A percentile compares a stretch with the other conserved stretches of the same genome.
Evolutionary conservation across 64 coral and sea anemone genomes (phyloP).

Genomic region (Actinia tenebrosa): DNA sequence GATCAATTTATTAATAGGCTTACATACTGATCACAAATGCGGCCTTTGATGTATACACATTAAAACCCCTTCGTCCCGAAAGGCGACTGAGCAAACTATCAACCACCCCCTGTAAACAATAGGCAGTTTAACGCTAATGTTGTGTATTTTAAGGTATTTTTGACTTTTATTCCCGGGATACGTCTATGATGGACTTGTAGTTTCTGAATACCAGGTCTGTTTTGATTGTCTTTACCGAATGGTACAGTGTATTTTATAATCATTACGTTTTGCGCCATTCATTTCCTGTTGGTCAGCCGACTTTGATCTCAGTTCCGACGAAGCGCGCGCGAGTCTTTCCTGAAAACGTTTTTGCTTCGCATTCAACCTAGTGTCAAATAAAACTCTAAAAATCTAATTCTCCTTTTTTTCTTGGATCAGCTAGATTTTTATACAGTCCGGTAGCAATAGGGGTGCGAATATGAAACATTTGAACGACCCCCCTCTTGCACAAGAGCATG

Average conservation of each 20-base stretch:
- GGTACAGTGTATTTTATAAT: background rate
- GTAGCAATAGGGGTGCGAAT: background rate
- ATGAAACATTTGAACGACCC: background rate
- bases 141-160: background rate
- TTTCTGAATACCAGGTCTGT: background rate
- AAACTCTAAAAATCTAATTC: background rate
- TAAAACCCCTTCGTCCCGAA: background rate
- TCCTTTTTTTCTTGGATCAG: background rate
- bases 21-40: background rate
- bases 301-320: background rate
- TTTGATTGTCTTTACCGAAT: background rate
- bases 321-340: slow-evolving; percentile 9
- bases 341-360: background rate
- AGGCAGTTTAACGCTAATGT: background rate
- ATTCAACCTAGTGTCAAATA: background rate
- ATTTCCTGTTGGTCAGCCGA: background rate
- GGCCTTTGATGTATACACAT: background rate
- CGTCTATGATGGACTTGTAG: background rate
- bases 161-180: background rate
- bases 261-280: background rate
- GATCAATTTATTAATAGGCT: background rate
- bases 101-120: background rate
- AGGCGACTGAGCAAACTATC: background rate
- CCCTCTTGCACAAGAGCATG: background rate
- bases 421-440: no score